Evolutionary conservation across 2,797 vertebrate genomes (phyloP), one percentile per base, ranked within the genome.

Genomic region (Rhinogobio ventralis): DNA sequence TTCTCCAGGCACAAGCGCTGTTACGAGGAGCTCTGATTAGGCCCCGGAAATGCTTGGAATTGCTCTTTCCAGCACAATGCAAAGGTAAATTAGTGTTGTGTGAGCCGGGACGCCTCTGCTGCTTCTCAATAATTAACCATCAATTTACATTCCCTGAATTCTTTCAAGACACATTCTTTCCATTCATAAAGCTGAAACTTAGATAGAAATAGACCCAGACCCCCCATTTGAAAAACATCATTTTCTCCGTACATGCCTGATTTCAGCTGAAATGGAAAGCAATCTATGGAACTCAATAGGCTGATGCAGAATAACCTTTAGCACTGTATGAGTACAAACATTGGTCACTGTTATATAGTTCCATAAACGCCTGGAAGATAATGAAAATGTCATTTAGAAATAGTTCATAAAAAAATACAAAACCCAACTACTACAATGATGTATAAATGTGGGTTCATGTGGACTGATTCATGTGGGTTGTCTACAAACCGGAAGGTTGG

Each of bases 11-110:
- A 39, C 39, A 62, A 7, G 7, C 4, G 1, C 19, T 55, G 62
- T 57, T 30, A 19, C 28, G 20, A 72, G 36, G 23, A 64, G 51
- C 15, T 25, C 83, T 74, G 77, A 80, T 79, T 79, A 72, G 55
- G 20, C 30, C 5, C 68, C n/a, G 55, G 76, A 80, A 79, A 62
- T 49, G 53, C 68, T 73, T 62, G 64, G 17, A 49, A 28, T n/a
- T 5, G 66, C 49, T 79, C 33, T 72, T 73, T 79, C 62, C 62
- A 51, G 62, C 60, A 67, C 45, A 67, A 42, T 42, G 36, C 36
- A 3, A 77, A 60, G 53, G 74, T 77, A 77, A 11, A 77, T 76
- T 39, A 60, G 74, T 17, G 36, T 17, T 51, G 28, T 67, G 62
- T 67, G 62, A 79, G 1, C 78, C 45, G 11, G 77, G 60, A 14